Conservation (phyloP, 1,140 invertebrate genomes). For the Lanistes nyassanus region DNA sequence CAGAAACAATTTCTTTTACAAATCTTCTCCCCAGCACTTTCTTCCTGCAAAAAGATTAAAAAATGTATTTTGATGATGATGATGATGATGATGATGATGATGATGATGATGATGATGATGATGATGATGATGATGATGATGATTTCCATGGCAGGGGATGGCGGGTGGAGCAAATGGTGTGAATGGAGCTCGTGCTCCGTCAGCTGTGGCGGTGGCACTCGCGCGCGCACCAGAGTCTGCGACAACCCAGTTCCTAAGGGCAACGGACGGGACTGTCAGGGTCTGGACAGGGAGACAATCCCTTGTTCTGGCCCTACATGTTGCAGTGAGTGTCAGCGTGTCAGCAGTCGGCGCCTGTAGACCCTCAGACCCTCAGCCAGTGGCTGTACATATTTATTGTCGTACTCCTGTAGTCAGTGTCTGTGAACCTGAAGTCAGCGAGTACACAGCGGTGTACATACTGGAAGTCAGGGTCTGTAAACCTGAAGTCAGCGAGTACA, state of each 20-base stretch:
- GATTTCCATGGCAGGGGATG: neutral
- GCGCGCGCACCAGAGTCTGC: constrained; percentile 1
- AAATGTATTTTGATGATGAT: too few species aligned
- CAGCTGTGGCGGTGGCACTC: constrained; percentile 13
- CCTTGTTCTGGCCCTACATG: neutral
- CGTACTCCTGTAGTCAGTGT: too few species aligned
- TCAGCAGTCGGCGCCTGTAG: too few species aligned
- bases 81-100: neutral
- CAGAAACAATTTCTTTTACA: neutral
- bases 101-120: neutral
- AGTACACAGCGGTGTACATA: too few species aligned
- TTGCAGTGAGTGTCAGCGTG: neutral
- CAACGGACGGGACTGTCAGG: constrained; percentile 3
- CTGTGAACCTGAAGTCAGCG: too few species aligned
- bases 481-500: too few species aligned
- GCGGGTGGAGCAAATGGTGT: constrained; percentile 21
- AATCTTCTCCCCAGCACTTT: neutral
- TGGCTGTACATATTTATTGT: too few species aligned
- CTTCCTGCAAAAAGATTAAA: neutral
- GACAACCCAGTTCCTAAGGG: constrained; percentile 2
- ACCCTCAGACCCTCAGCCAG: too few species aligned
- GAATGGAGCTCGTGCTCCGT: constrained; percentile 8
- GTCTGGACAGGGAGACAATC: neutral
- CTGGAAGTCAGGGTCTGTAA: too few species aligned
- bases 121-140: neutral